Percentiles rank a stretch among this genome's conserved stretches.
Conservation (phyloP, 2,888 invertebrate genomes). For the Zhengitettix transpicula region DNA sequence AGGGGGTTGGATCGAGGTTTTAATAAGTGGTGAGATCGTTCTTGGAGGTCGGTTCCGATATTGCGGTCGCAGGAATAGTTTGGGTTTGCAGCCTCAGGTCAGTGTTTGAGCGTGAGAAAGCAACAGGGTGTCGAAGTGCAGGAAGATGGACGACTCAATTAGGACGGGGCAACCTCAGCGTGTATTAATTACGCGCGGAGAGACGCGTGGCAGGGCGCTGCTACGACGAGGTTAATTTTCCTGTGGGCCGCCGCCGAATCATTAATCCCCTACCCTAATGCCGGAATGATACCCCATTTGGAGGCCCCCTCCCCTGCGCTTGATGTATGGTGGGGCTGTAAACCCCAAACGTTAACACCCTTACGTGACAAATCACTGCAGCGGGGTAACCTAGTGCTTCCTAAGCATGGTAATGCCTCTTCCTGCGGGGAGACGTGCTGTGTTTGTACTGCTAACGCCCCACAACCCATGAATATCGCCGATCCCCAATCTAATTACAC, state of each 20-base stretch:
- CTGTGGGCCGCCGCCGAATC: conserved; percentile 11
- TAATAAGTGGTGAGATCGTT: no score
- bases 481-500: conserved; percentile 17
- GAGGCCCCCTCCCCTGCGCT: conserved; percentile 19
- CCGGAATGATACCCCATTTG: conserved; percentile 24
- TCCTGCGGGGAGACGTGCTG: not conserved
- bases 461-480: not conserved
- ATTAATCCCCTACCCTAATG: conserved; percentile 15
- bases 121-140: no score
- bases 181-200: no score
- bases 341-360: not conserved
- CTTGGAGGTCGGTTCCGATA: no score
- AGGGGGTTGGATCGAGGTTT: no score
- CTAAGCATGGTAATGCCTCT: conserved; percentile 9
- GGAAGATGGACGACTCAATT: no score
- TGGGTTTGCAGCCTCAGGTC: no score
- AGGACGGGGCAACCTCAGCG: no score
- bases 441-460: conserved; percentile 18
- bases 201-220: not conserved
- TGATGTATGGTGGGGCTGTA: not conserved
- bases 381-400: conserved; percentile 4
- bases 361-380: conserved; percentile 13
- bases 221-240: conserved; percentile 11
- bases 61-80: no score
- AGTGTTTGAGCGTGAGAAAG: no score